These are phyloP conservation scores for Cheilosia impressa DNA, from an alignment of 2,888 invertebrate species.

Conservation along the genomic window DNA sequence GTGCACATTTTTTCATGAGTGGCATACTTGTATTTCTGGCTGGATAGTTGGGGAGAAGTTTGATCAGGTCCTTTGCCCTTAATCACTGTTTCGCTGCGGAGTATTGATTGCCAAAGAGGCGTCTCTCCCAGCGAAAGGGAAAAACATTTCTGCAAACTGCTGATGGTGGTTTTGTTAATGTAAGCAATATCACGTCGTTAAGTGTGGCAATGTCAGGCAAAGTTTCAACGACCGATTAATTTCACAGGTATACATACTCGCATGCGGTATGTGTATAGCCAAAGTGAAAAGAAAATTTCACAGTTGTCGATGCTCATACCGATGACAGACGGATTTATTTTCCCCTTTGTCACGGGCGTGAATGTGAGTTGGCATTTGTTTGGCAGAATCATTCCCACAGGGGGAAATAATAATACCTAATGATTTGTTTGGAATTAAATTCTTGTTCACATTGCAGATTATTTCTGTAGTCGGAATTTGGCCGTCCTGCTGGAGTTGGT, in stretches of 20 bases:
- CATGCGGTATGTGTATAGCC: not conserved
- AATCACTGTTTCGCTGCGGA: not conserved
- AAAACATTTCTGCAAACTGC: not conserved
- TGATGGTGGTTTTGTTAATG: not conserved
- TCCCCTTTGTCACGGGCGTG: not conserved
- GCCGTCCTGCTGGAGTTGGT: too few species aligned
- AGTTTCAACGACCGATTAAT: not conserved
- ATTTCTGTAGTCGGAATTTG: too few species aligned
- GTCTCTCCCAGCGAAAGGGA: not conserved
- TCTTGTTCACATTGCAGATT: too few species aligned
- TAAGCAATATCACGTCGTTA: not conserved
- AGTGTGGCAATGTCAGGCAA: not conserved
- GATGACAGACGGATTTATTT: not conserved
- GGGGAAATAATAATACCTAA: not conserved
- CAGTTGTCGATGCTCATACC: not conserved
- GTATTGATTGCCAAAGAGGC: not conserved
- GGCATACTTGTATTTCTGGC: not conserved
- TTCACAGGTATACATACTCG: not conserved
- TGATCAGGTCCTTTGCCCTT: not conserved
- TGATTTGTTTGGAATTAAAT: too few species aligned
- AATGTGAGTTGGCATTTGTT: not conserved
- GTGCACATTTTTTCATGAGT: conserved; percentile 1
- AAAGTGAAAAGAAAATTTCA: not conserved
- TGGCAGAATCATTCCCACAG: not conserved
- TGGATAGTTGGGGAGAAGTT: not conserved